These are phyloP conservation scores for Meloidogyne exigua DNA, from an alignment of 1,140 invertebrate genomes.

Conservation along the genomic window DNA sequence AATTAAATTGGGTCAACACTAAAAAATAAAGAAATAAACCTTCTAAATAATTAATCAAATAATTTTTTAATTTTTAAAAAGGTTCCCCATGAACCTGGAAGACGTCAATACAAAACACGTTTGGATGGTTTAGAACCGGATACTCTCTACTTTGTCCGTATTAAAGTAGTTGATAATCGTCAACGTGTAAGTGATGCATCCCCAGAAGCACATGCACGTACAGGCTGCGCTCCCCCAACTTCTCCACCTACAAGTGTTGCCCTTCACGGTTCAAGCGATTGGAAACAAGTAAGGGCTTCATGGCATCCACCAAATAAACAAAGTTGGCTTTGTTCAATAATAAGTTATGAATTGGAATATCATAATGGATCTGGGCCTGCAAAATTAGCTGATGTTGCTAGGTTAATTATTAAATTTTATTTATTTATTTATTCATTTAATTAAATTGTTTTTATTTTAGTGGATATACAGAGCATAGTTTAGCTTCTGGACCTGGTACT, in stretches of 20 bases:
- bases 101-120: slow-evolving; percentile 51
- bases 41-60: no score
- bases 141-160: slow-evolving; percentile 62
- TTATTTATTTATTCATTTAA: neutral
- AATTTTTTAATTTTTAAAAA: neutral
- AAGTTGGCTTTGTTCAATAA: slow-evolving; percentile 57
- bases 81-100: slow-evolving; percentile 53
- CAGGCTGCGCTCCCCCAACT: slow-evolving; percentile 59
- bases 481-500: slow-evolving; percentile 59
- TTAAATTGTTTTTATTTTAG: slow-evolving; percentile 35
- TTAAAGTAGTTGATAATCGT: slow-evolving; percentile 58
- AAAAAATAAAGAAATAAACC: no score
- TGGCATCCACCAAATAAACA: slow-evolving; percentile 59
- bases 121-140: slow-evolving; percentile 55
- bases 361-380: slow-evolving; percentile 44
- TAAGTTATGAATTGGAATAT: slow-evolving; percentile 50
- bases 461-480: slow-evolving; percentile 47
- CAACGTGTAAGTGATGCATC: slow-evolving; percentile 56
- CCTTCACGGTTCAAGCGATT: slow-evolving; percentile 47
- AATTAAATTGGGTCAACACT: no score
- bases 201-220: slow-evolving; percentile 61
- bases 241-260: slow-evolving; percentile 59
- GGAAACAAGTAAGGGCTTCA: slow-evolving; percentile 54
- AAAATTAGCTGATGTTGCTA: slow-evolving; percentile 37
- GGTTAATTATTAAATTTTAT: neutral